phyloP scores from a whole-genome alignment of 2,888 invertebrate genomes.

The Platynereis dumerilii region DNA sequence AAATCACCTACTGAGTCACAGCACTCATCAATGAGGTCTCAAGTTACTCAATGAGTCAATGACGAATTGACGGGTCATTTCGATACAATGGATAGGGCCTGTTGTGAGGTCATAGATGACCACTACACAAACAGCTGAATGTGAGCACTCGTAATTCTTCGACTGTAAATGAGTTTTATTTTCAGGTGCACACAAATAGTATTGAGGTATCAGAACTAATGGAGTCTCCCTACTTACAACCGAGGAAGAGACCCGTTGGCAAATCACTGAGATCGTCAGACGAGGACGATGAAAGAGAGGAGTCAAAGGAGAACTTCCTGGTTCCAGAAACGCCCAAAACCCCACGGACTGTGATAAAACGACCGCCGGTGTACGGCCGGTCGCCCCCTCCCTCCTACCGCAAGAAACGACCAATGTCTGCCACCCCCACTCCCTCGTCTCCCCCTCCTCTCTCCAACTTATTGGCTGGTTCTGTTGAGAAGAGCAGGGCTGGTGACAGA shows the following conservation, averaged over 20 bases:
- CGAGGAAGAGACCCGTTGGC: slow-evolving; percentile 7
- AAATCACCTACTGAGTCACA: too few relatives aligned
- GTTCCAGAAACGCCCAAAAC: slow-evolving; percentile 55
- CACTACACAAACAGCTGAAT: too few relatives aligned
- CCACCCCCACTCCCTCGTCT: slow-evolving; percentile 8
- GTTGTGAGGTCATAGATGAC: too few relatives aligned
- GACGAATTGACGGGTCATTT: too few relatives aligned
- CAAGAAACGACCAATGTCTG: slow-evolving; percentile 28
- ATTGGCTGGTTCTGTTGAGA: slow-evolving; percentile 45
- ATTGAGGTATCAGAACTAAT: slow-evolving; percentile 22
- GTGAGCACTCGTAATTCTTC: too few relatives aligned
- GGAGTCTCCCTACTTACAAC: slow-evolving; percentile 26
- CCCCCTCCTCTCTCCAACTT: slow-evolving; percentile 50
- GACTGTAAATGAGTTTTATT: too few relatives aligned
- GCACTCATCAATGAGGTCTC: too few relatives aligned
- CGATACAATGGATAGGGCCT: too few relatives aligned
- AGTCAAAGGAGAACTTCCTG: slow-evolving; percentile 50
- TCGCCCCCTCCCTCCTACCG: slow-evolving; percentile 26
- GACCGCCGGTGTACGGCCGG: slow-evolving; percentile 37
- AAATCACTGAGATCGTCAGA: slow-evolving; percentile 5
- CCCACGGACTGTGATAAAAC: slow-evolving; percentile 37
- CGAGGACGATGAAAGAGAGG: slow-evolving; percentile 13
- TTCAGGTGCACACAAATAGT: slow-evolving; percentile 17
- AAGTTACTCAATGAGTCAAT: too few relatives aligned
- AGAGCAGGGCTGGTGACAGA: slow-evolving; percentile 37